These are phyloP conservation scores for Bombus huntii DNA, from an alignment of 1,140 invertebrate species.

Conservation along the genomic window DNA sequence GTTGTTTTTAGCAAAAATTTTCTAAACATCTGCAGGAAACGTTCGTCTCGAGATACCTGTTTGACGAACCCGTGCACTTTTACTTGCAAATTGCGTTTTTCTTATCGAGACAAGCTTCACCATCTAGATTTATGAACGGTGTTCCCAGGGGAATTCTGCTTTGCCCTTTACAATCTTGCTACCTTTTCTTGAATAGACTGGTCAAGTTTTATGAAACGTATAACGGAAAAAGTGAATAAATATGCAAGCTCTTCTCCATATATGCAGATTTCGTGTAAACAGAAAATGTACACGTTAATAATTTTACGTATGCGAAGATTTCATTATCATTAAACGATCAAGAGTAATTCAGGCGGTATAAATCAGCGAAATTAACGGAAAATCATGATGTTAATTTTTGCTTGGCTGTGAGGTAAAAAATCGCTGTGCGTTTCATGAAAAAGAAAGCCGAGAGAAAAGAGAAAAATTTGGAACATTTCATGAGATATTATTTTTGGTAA, in stretches of 20 bases:
- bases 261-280: not conserved
- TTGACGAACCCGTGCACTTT: not conserved
- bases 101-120: conserved; percentile 14
- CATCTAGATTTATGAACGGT: conserved; percentile 12
- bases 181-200: not conserved
- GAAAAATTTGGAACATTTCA: not conserved
- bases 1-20: too few relatives aligned
- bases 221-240: not conserved
- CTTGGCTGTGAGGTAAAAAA: not conserved
- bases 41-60: not conserved
- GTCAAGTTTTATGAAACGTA: not conserved
- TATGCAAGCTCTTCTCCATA: not conserved
- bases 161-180: not conserved
- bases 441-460: too few relatives aligned
- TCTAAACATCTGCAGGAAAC: conserved; percentile 3
- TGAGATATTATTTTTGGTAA: too few relatives aligned
- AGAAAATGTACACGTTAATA: not conserved
- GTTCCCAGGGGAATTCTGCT: not conserved
- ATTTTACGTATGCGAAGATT: not conserved
- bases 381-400: not conserved
- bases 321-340: too few relatives aligned
- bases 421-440: not conserved
- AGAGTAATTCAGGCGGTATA: not conserved
- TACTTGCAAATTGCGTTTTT: conserved; percentile 25
- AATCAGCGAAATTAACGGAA: not conserved